A percentile compares a stretch with the other conserved stretches of the same genome.
Evolutionary conservation across 1,140 invertebrate genomes (phyloP).

Genomic region (Teleogryllus occipitalis): DNA sequence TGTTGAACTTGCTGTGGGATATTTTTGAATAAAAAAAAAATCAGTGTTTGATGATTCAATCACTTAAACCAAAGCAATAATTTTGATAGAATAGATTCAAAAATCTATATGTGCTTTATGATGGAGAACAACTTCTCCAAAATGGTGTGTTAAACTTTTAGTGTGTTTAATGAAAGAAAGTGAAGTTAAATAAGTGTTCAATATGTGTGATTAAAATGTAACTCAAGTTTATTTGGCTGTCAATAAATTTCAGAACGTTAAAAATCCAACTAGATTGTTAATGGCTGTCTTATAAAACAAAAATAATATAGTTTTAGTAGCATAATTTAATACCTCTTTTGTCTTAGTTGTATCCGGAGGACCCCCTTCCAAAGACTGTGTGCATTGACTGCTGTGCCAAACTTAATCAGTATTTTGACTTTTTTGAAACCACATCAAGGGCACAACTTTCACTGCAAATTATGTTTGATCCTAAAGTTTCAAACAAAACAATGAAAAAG

Average conservation of each 20-base stretch:
- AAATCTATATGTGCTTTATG: no score
- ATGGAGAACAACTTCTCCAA: no score
- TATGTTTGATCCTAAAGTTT: conserved; percentile 17
- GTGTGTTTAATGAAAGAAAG: background rate
- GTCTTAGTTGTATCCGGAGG: conserved; percentile 20
- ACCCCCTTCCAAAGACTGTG: conserved; percentile 18
- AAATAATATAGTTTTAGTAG: background rate
- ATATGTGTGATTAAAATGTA: background rate
- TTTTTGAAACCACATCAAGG: conserved; percentile 18
- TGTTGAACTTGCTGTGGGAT: no score
- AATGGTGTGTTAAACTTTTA: no score
- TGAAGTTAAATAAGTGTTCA: background rate
- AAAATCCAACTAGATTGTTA: background rate
- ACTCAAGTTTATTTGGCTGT: background rate
- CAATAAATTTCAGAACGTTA: background rate
- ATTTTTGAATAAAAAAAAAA: no score
- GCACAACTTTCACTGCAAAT: conserved; percentile 19
- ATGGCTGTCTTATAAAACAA: background rate
- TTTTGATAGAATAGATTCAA: no score
- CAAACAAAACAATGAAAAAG: conserved; percentile 11
- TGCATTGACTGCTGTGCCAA: conserved; percentile 20
- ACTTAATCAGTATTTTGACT: conserved; percentile 21
- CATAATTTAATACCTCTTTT: background rate
- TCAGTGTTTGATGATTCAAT: no score
- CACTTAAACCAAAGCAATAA: no score